These are phyloP conservation scores for Bujurquina vittata DNA, from an alignment of 2,113 vertebrate species.

Conservation along the genomic window DNA sequence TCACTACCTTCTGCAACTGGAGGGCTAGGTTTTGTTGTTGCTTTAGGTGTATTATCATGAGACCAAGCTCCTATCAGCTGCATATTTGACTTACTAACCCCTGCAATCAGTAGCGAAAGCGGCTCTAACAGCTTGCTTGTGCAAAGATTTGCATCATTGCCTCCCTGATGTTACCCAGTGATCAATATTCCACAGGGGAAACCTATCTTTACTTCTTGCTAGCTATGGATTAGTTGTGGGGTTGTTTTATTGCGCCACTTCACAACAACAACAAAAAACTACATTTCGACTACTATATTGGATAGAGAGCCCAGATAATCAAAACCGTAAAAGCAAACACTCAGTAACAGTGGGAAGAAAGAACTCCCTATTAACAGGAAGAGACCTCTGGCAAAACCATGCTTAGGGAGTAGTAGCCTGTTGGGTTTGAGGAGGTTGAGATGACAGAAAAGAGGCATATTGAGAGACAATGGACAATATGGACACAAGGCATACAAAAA, in stretches of 20 bases:
- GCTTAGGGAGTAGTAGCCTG: background rate
- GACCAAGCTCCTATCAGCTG: background rate
- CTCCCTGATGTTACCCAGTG: background rate
- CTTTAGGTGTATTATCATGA: background rate
- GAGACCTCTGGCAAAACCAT: background rate
- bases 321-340: background rate
- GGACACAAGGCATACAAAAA: background rate
- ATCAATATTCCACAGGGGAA: background rate
- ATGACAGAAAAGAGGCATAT: background rate
- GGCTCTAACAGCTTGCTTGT: background rate
- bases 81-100: background rate
- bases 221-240: background rate
- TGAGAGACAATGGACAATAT: background rate
- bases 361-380: background rate
- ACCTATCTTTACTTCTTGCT: background rate
- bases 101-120: background rate
- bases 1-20: background rate
- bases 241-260: background rate
- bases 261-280: background rate
- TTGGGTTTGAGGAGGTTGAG: background rate
- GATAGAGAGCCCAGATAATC: background rate
- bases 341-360: background rate
- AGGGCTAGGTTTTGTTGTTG: background rate
- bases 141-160: background rate
- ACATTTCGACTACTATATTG: background rate